Conservation (phyloP, 2,113 vertebrate species). For the Peromyscus maniculatus region DNA sequence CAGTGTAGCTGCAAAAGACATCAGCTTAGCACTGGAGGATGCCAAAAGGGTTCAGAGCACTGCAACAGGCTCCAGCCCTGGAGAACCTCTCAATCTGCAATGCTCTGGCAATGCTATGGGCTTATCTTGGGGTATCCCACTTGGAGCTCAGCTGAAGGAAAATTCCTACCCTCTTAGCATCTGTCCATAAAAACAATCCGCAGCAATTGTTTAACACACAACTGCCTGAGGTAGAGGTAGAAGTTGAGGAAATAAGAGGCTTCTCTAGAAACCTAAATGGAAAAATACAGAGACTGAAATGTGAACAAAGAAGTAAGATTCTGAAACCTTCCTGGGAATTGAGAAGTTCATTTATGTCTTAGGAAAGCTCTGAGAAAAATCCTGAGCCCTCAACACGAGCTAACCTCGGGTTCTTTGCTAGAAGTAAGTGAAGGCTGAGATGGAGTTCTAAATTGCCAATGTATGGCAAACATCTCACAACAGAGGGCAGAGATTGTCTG, state of each 20-base stretch:
- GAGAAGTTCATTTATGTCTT: neutral
- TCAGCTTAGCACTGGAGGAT: neutral
- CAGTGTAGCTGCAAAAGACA: neutral
- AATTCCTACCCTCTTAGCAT: neutral
- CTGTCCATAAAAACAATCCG: constrained; percentile 27
- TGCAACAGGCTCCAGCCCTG: neutral
- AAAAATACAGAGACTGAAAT: neutral
- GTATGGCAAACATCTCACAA: neutral
- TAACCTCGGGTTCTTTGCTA: neutral
- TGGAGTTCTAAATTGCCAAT: neutral
- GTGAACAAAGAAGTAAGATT: neutral
- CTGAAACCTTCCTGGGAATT: neutral
- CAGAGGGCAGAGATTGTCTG: neutral
- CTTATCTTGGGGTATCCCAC: neutral
- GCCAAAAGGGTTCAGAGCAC: neutral
- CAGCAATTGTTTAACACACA: neutral
- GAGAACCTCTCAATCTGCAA: neutral
- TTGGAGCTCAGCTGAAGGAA: neutral
- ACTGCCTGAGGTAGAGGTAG: neutral
- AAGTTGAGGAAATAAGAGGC: neutral
- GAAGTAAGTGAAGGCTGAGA: neutral
- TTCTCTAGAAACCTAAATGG: neutral
- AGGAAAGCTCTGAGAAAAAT: neutral
- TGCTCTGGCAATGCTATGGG: neutral
- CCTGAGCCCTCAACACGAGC: neutral